Percentiles rank a stretch among this genome's conserved stretches.
Evolutionary conservation across 2,113 vertebrate species (phyloP).

Genomic region (Diadophis punctatus): DNA sequence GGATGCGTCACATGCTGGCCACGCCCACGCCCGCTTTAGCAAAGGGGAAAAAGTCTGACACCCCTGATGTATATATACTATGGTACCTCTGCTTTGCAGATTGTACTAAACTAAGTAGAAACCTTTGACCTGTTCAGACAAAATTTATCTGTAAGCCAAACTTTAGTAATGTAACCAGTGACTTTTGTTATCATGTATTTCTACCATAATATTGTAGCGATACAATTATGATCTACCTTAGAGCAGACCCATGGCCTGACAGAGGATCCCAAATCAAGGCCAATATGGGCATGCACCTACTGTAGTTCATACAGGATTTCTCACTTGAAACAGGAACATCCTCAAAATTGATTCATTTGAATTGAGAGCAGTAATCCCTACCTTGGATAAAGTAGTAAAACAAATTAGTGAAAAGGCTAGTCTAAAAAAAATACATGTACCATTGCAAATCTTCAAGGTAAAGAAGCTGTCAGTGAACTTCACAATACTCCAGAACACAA

Average conservation of each 20-base stretch:
- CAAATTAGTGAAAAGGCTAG: not conserved
- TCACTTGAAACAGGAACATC: not conserved
- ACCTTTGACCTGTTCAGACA: not conserved
- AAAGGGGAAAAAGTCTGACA: too few species aligned
- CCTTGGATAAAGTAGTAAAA: not conserved
- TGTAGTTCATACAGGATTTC: not conserved
- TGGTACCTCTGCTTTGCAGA: not conserved
- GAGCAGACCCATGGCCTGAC: not conserved
- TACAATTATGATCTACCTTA: not conserved
- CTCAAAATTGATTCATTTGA: not conserved
- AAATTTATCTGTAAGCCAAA: not conserved
- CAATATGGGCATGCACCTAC: not conserved
- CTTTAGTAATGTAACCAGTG: not conserved
- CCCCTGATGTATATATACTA: not conserved
- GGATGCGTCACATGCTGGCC: too few species aligned
- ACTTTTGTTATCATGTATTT: not conserved
- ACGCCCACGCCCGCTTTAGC: too few species aligned
- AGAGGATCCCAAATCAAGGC: not conserved
- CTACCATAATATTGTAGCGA: not conserved
- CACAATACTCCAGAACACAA: not conserved
- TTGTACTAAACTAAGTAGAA: not conserved
- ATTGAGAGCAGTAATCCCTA: not conserved
- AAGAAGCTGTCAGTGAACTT: not conserved
- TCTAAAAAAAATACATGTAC: not conserved
- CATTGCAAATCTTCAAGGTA: not conserved